Percentiles rank a stretch among this genome's conserved stretches.
Conservation (phyloP, 2,797 vertebrate species). For the Microctenopoma stevenorrisi region DNA sequence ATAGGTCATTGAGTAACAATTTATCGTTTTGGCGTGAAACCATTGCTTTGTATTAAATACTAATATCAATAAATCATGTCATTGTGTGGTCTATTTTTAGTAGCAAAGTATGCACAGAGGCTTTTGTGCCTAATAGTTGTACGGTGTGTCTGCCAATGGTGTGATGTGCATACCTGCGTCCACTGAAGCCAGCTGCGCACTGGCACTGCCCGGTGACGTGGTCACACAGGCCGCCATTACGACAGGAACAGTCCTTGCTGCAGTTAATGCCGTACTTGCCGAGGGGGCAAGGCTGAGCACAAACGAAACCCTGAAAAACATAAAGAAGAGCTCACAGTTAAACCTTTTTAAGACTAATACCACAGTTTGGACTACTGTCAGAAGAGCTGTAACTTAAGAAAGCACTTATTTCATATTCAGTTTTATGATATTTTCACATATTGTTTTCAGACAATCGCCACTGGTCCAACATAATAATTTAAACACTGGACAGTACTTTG, state of each 20-base stretch:
- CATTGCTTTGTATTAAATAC: constrained; percentile 53
- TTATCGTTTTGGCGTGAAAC: constrained; percentile 48
- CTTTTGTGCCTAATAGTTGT: constrained; percentile 28
- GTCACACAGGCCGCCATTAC: constrained; percentile 94
- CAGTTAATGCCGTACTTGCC: constrained; percentile 96
- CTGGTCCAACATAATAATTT: not conserved
- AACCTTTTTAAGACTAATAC: not conserved
- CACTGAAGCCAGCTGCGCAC: constrained; percentile 93
- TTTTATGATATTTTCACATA: too few species aligned
- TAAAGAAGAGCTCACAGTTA: not conserved
- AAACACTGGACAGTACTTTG: not conserved
- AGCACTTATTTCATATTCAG: too few species aligned
- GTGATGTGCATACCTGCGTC: constrained; percentile 88
- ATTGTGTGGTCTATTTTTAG: constrained; percentile 63
- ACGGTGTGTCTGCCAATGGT: constrained; percentile 9
- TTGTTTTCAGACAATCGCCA: too few species aligned
- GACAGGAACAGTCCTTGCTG: constrained; percentile 96
- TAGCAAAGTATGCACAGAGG: constrained; percentile 36
- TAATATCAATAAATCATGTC: constrained; percentile 57
- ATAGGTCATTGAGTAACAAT: constrained; percentile 62
- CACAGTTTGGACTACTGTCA: not conserved
- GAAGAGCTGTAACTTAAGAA: too few species aligned
- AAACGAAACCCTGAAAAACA: constrained; percentile 89
- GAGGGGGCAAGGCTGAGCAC: constrained; percentile 93
- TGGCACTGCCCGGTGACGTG: constrained; percentile 93